Evolutionary conservation across 2,888 invertebrate genomes (phyloP).

Genomic region (Terebella lapidaria): DNA sequence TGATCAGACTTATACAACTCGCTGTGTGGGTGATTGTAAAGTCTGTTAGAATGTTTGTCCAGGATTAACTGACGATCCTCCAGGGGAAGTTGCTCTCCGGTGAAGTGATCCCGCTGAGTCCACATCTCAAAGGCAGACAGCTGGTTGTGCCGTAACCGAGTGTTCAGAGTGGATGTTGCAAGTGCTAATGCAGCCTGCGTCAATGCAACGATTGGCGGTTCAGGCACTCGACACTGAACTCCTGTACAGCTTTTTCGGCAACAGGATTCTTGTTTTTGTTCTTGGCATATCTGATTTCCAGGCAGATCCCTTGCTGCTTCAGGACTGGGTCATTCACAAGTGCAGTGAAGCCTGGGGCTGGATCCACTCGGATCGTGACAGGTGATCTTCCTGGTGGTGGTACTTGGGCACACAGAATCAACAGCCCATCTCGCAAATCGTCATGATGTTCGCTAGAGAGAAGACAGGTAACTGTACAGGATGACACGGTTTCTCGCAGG

Average conservation of each 20-base stretch:
- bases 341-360: neutral
- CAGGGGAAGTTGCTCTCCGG: neutral
- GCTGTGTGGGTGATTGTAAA: neutral
- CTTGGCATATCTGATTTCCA: neutral
- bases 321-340: neutral
- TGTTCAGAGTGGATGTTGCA: neutral
- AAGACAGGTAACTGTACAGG: too few relatives aligned
- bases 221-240: neutral
- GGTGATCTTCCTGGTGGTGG: too few relatives aligned
- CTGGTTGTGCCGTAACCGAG: neutral
- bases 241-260: neutral
- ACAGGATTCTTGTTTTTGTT: neutral
- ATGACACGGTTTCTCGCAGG: too few relatives aligned
- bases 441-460: too few relatives aligned
- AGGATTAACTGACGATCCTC: neutral
- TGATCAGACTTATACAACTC: too few relatives aligned
- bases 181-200: neutral
- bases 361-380: neutral
- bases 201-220: neutral
- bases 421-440: too few relatives aligned
- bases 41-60: neutral
- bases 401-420: too few relatives aligned
- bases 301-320: neutral
- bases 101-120: neutral
- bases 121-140: neutral